Percentiles rank a stretch among this genome's conserved stretches.
phyloP scores from a whole-genome alignment of 1,140 invertebrate species.

The Cotesia vestalis region DNA sequence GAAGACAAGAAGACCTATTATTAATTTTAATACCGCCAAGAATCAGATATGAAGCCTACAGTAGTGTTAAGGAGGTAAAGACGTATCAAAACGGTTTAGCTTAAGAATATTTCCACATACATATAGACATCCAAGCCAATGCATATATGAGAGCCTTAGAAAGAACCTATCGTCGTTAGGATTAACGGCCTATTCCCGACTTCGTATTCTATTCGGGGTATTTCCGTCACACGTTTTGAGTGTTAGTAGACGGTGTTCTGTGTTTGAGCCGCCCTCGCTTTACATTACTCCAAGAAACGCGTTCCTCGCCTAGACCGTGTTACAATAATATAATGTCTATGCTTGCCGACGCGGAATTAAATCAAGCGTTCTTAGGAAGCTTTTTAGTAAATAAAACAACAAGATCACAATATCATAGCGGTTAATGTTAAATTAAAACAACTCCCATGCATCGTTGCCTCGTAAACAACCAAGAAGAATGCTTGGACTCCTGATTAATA shows the following conservation, averaged over 20 bases:
- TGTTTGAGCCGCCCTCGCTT: conserved; percentile 14
- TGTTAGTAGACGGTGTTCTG: neutral
- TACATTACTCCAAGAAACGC: neutral
- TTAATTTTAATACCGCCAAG: no score
- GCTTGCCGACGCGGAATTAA: neutral
- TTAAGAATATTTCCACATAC: no score
- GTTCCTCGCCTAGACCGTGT: conserved; percentile 4
- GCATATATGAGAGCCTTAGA: neutral
- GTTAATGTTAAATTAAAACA: neutral
- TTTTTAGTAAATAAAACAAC: neutral
- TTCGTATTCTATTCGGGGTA: conserved; percentile 13
- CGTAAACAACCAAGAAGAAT: no score
- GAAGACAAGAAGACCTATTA: no score
- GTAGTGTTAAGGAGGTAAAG: no score
- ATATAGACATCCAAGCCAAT: no score
- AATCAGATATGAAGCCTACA: no score
- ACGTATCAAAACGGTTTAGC: no score
- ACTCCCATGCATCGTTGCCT: neutral
- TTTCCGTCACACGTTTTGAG: conserved; percentile 15
- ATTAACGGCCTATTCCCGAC: conserved; percentile 25
- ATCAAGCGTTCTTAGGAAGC: conserved; percentile 1
- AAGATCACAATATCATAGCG: neutral
- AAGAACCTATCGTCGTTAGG: conserved; percentile 17
- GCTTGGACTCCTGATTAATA: no score
- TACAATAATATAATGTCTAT: conserved; percentile 16